Base-by-base conservation (phyloP, 2,888 invertebrate species). In the Nephrotoma guestfalica region DNA sequence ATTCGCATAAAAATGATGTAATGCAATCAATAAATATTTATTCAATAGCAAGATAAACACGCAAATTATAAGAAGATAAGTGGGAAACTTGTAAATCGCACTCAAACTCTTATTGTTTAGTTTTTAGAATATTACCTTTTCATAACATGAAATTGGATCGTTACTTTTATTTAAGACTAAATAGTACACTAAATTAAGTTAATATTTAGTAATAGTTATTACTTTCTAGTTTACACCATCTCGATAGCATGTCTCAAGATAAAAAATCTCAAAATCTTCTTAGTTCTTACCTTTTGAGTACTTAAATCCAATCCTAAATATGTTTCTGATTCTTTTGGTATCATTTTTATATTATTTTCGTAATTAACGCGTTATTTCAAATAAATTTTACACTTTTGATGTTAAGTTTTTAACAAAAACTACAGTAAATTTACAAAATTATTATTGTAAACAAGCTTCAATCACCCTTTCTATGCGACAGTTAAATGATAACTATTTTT, bases 251-350 rank as follows among this genome's bases (percentile, higher is more conserved):
- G 13, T 41, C 85, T 47, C 9, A 71, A 18, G n/a, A 71, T 30
- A 30, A 71, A 71, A 9, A 71, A 30, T 30, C 30, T 3, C 30
- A 30, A 71, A 9, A 85, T 83, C 71, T 86, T 90, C 92, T 91
- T 92, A 96, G 57, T 86, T 90, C 92, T 91, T 92, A 96, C 97
- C 94, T 96, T 96, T 92, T 97, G 97, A 30, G 97, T 97, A 91
- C 97, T 97, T 90, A 97, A 94, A 93, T 97, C 97, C 89, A 97
- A 93, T 87, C 97, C 97, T 89, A 97, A 93, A 93, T 95, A 97
- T 89, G 94, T 94, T 90, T 92, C 92, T 18, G 88, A 88, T 57
- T 87, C 86, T 15, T 87, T 83, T 51, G 88, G 87, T 86, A 87
- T 87, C 88, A 88, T 90, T 89, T 86, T 89, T 30, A 30, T 30